Percentiles rank a stretch among this genome's conserved stretches.
Conservation (phyloP, 2,113 vertebrate genomes). For the Struthidea cinerea region DNA sequence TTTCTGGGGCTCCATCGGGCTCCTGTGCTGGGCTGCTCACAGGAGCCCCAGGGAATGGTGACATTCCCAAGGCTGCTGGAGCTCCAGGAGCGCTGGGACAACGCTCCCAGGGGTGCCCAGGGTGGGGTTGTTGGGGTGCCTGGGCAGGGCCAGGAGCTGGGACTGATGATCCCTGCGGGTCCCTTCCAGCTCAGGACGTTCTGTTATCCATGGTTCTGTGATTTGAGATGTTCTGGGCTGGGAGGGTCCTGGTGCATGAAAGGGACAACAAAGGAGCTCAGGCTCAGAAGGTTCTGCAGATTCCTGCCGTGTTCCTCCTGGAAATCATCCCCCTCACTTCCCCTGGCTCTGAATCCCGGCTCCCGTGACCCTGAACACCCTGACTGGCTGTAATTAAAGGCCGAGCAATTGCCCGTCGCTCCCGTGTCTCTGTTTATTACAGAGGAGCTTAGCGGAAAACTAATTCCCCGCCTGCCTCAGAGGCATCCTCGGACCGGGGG, state of each 20-base stretch:
- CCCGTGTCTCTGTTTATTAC: background rate
- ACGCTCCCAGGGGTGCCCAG: accelerated
- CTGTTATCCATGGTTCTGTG: accelerated
- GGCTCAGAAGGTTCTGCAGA: background rate
- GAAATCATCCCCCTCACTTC: background rate
- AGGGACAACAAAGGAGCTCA: background rate
- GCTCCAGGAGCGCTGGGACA: background rate
- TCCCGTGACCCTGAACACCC: background rate
- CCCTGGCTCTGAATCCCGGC: background rate
- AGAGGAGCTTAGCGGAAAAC: background rate
- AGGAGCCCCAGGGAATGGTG: background rate
- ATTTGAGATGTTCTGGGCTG: background rate
- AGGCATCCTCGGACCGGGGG: background rate
- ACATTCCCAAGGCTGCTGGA: background rate
- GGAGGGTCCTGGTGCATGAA: background rate
- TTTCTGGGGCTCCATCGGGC: background rate
- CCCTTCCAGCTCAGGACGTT: background rate
- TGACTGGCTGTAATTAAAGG: background rate
- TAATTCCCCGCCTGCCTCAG: background rate
- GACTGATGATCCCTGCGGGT: background rate
- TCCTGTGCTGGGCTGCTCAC: background rate
- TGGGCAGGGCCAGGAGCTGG: background rate
- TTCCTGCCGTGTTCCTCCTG: background rate
- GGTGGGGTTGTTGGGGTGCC: background rate
- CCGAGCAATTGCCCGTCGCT: background rate